Evolutionary conservation across 2,888 invertebrate genomes (phyloP).

Genomic region (Nephrotoma guestfalica): DNA sequence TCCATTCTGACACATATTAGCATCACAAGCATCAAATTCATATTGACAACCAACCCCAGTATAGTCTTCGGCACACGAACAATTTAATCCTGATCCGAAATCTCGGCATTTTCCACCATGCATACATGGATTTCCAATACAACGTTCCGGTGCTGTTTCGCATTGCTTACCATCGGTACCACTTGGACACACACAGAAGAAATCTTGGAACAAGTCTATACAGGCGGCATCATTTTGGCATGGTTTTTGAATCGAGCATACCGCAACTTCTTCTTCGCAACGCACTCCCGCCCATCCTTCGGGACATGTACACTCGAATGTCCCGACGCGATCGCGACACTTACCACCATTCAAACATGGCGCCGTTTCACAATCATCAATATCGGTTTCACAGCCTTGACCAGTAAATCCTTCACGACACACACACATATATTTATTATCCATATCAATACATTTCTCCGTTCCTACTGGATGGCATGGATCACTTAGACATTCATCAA

Average conservation of each 20-base stretch:
- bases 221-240: conserved; percentile 89
- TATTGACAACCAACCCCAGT: conserved; percentile 85
- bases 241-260: conserved; percentile 61
- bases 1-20: conserved; percentile 81
- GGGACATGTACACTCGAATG: conserved; percentile 66
- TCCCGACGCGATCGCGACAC: conserved; percentile 73
- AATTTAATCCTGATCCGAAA: conserved; percentile 88
- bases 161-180: conserved; percentile 96
- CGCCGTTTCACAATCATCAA: conserved; percentile 71
- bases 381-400: conserved; percentile 66
- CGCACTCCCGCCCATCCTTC: conserved; percentile 77
- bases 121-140: conserved; percentile 62
- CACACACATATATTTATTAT: conserved; percentile 73
- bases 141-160: conserved; percentile 86
- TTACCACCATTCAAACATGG: conserved; percentile 83
- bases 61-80: conserved; percentile 76
- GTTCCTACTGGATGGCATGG: conserved; percentile 86
- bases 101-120: conserved; percentile 92
- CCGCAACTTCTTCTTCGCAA: conserved; percentile 78
- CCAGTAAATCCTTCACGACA: conserved; percentile 85
- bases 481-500: conserved; percentile 82
- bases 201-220: conserved; percentile 71
- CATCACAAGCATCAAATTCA: conserved; percentile 84
- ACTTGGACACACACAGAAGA: conserved; percentile 56
- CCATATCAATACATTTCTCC: conserved; percentile 75